Evolutionary conservation across 2,888 invertebrate species (phyloP).

Genomic region (Saturnia pavonia): DNA sequence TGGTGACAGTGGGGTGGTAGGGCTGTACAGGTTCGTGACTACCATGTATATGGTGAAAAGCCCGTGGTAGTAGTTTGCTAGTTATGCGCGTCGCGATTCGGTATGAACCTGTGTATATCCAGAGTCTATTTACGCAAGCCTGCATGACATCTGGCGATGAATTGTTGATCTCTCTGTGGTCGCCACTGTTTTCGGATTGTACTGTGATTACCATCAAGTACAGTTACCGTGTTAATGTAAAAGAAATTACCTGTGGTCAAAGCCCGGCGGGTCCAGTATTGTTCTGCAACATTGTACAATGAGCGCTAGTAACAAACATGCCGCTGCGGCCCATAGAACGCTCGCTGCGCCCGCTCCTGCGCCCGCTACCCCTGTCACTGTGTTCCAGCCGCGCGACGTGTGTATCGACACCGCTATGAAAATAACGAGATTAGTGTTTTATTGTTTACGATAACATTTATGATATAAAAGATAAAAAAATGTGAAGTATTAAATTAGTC

Average conservation of each 20-base stretch:
- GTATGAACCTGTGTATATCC: too few relatives aligned
- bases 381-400: constrained; percentile 77
- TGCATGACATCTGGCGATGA: too few relatives aligned
- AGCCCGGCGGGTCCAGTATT: constrained; percentile 67
- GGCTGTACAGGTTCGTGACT: too few relatives aligned
- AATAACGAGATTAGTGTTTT: constrained; percentile 22
- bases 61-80: too few relatives aligned
- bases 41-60: too few relatives aligned
- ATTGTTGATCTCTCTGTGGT: too few relatives aligned
- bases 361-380: constrained; percentile 55
- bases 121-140: too few relatives aligned
- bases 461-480: not conserved
- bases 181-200: too few relatives aligned
- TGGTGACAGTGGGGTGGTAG: too few relatives aligned
- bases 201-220: too few relatives aligned
- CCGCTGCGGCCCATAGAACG: constrained; percentile 80
- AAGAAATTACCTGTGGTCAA: constrained; percentile 47
- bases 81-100: too few relatives aligned
- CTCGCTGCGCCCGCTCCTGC: constrained; percentile 62
- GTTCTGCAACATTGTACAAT: constrained; percentile 80
- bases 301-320: constrained; percentile 77
- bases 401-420: constrained; percentile 82
- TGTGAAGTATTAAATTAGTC: not conserved
- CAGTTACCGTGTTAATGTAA: too few relatives aligned
- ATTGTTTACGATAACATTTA: constrained; percentile 15